A percentile compares a stretch with the other conserved stretches of the same genome.
Evolutionary conservation across 1,140 invertebrate species (phyloP).

Genomic region (Drosophila pectinifera): DNA sequence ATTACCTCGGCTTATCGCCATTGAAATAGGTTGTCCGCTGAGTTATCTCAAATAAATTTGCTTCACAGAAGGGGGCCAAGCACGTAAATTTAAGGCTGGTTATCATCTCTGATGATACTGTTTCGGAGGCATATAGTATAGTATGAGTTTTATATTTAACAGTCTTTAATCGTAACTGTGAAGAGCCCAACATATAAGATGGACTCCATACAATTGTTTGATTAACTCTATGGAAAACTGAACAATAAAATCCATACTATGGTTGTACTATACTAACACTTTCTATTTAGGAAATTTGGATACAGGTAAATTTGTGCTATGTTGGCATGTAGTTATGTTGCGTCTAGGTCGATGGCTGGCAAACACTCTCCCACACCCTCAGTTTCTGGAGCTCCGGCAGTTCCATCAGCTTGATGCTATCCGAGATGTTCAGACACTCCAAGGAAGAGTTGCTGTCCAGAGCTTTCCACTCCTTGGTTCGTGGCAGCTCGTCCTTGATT

Average conservation of each 20-base stretch:
- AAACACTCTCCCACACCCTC: conserved; percentile 60
- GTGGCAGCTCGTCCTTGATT: conserved; percentile 19
- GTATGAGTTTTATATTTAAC: neutral
- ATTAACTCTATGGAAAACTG: too few species aligned
- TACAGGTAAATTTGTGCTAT: conserved; percentile 5
- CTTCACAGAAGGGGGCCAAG: neutral
- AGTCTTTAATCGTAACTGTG: too few species aligned
- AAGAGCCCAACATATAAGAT: too few species aligned
- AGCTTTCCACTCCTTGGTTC: conserved; percentile 59
- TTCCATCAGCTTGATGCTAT: conserved; percentile 67
- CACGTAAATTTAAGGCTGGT: too few species aligned
- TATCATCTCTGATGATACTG: neutral
- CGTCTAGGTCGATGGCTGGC: conserved; percentile 4
- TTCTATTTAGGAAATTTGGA: conserved; percentile 1
- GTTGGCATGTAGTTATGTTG: neutral
- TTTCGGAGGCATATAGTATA: too few species aligned
- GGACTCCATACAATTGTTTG: too few species aligned
- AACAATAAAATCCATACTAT: too few species aligned
- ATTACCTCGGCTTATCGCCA: conserved; percentile 34
- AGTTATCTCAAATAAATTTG: conserved; percentile 31
- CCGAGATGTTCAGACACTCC: conserved; percentile 84
- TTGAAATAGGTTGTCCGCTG: conserved; percentile 11
- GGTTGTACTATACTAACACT: neutral
- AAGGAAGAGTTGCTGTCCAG: conserved; percentile 50
- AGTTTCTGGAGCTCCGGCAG: conserved; percentile 81